phyloP scores from a whole-genome alignment of 2,888 invertebrate species.

The Cosmia trapezina region DNA sequence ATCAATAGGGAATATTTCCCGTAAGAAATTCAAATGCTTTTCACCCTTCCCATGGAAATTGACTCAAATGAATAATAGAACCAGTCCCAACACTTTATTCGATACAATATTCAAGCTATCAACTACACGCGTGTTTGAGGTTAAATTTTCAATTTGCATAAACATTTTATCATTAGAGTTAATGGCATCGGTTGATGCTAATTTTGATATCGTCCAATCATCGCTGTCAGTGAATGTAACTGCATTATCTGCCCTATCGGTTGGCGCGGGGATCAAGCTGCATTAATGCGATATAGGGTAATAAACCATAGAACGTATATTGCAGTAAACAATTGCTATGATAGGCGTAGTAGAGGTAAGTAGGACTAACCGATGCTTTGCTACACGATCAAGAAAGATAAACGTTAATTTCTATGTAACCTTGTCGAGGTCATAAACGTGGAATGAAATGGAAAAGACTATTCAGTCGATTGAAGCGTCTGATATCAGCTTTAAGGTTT shows the following conservation, averaged over 20 bases:
- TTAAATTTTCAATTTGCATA: conserved; percentile 74
- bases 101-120: conserved; percentile 41
- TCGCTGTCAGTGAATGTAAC: conserved; percentile 47
- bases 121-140: conserved; percentile 68
- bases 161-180: conserved; percentile 64
- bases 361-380: background rate
- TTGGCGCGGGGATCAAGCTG: conserved; percentile 42
- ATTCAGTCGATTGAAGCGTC: background rate
- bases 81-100: conserved; percentile 26
- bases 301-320: conserved; percentile 8
- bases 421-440: background rate
- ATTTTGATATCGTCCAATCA: conserved; percentile 61
- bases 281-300: conserved; percentile 18
- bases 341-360: background rate
- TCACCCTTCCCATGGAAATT: conserved; percentile 82
- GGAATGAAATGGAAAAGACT: background rate
- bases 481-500: background rate
- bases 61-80: conserved; percentile 79
- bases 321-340: background rate
- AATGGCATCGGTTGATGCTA: conserved; percentile 56
- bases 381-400: background rate
- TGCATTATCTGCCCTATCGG: conserved; percentile 47
- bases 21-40: conserved; percentile 82
- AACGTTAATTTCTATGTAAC: background rate
- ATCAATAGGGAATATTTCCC: conserved; percentile 78